Base-by-base conservation (phyloP, 2,888 invertebrate species). In the Euspilapteryx auroguttella region DNA sequence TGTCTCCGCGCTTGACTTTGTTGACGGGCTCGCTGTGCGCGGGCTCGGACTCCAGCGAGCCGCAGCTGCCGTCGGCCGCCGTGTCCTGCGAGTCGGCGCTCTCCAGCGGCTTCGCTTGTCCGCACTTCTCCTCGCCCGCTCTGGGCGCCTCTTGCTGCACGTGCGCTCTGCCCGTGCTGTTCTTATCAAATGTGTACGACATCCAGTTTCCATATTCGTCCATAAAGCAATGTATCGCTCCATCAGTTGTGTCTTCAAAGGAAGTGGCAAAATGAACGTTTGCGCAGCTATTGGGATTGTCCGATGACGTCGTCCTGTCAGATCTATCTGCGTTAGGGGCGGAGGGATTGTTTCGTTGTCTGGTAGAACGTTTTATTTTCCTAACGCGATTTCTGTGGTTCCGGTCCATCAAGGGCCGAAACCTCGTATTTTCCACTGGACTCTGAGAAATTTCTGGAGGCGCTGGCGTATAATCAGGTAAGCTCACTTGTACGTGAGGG, bases 181-280 rank as follows among this genome's bases (percentile, higher is more conserved):
- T 86, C 43, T 89, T 89, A 42, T 91, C 89, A 50, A 94, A 93
- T 0, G 90, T 89, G 20, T 75, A 73, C 1, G 90, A 88, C 64
- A 89, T 81, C 89, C 91, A 92, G 44, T 89, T 87, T 23, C 90
- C 91, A 42, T 83, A 82, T 49, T 92, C 91, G 45, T 93, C 92
- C 55, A 87, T 83, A 46, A 90, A 91, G 52, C 86, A 90, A 56
- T 93, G 92, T 22, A 90, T 86, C 1, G 91, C 88, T 8, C 90
- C 91, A 42, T 91, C 89, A 2, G 79, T 80, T 1, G 90, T 90
- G 46, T 93, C 93, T 31, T 89, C 86, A 45, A 90, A 89, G 14
- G 85, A 87, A 13, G 83, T 83, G 3, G 91, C 91, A 31, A 89
- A 77, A 47, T 91, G 89, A 12, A 69, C 71, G 28, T 44, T 62